These are phyloP conservation scores for Festucalex cinctus DNA, from an alignment of 2,113 vertebrate species.

Conservation along the genomic window DNA sequence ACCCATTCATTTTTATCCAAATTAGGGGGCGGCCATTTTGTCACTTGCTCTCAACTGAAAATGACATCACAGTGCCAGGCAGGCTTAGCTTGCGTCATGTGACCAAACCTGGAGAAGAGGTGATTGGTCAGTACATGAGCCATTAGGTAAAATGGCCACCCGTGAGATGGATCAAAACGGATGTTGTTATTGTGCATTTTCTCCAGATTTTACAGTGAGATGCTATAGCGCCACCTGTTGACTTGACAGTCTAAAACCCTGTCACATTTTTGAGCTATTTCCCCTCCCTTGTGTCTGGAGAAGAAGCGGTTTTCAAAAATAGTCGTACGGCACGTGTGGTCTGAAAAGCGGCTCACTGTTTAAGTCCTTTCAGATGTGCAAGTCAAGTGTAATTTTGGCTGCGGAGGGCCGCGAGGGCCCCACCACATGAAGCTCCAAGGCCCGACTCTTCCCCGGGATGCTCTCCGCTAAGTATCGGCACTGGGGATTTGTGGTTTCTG, in stretches of 20 bases:
- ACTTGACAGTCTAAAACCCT: neutral
- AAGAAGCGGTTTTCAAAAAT: neutral
- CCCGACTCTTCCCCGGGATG: conserved; percentile 33
- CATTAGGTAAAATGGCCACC: too few relatives aligned
- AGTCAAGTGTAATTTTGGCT: conserved; percentile 23
- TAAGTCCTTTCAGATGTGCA: conserved; percentile 43
- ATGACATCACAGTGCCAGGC: too few relatives aligned
- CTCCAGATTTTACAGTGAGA: neutral
- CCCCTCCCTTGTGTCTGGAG: neutral
- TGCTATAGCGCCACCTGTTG: neutral
- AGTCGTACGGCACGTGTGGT: neutral
- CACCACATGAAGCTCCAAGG: conserved; percentile 24
- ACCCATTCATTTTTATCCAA: too few relatives aligned
- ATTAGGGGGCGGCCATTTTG: too few relatives aligned
- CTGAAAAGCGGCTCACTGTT: conserved; percentile 19
- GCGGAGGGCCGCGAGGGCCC: conserved; percentile 1
- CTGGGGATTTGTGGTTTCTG: conserved; percentile 41
- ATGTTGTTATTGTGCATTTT: too few relatives aligned
- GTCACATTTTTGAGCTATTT: neutral
- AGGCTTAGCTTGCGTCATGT: too few relatives aligned
- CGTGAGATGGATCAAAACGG: too few relatives aligned
- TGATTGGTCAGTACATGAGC: too few relatives aligned
- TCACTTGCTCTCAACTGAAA: too few relatives aligned
- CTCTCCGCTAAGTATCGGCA: conserved; percentile 30
- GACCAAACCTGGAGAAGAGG: too few relatives aligned